Percentiles rank a stretch among this genome's conserved stretches.
phyloP scores from a whole-genome alignment of 2,888 invertebrate genomes.

The Acronicta leporina region DNA sequence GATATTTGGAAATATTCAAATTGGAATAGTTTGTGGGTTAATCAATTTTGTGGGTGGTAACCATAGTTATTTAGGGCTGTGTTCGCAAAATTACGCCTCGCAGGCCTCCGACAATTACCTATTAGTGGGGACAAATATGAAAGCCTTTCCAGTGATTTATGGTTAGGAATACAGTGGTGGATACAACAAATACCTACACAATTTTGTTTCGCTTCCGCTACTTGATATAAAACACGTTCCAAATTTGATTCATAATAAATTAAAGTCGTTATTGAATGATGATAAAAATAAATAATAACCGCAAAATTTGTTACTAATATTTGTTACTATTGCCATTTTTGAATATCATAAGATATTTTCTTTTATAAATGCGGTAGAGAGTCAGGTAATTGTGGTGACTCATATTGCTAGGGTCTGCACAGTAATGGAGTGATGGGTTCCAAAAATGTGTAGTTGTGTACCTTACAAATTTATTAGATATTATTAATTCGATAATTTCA shows the following conservation, averaged over 20 bases:
- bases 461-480: no score
- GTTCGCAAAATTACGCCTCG: slow-evolving; percentile 66
- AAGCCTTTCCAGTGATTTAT: slow-evolving; percentile 47
- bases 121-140: slow-evolving; percentile 36
- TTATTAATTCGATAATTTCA: no score
- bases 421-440: no score
- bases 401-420: no score
- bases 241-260: slow-evolving; percentile 14
- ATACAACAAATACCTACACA: slow-evolving; percentile 36
- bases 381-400: no score
- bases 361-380: no score
- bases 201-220: slow-evolving; percentile 43
- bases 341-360: no score
- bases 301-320: background rate
- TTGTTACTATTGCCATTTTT: no score
- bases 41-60: slow-evolving; percentile 29
- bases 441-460: no score
- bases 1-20: slow-evolving; percentile 39
- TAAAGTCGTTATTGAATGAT: background rate
- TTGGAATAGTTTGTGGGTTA: slow-evolving; percentile 7
- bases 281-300: background rate
- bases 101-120: slow-evolving; percentile 52
- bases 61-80: slow-evolving; percentile 30
- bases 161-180: slow-evolving; percentile 16
- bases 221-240: slow-evolving; percentile 9